phyloP scores from a whole-genome alignment of 2,113 vertebrate species.

The Arothron firmamentum region DNA sequence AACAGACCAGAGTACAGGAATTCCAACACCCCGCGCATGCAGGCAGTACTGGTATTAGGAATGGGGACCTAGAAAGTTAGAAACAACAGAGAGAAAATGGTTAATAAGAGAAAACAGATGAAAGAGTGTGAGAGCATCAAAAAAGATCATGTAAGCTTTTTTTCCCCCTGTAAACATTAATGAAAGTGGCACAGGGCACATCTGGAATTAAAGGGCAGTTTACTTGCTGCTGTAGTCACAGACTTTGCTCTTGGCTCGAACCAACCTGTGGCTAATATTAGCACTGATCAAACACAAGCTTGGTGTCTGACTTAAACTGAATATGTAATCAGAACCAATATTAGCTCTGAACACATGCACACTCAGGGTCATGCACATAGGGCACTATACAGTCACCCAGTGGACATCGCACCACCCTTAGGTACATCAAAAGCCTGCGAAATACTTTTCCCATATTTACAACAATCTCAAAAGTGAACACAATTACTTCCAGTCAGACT shows the following conservation, averaged over 20 bases:
- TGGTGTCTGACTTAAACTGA: no score
- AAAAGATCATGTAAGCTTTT: background rate
- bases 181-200: constrained; percentile 17
- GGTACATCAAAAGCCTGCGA: no score
- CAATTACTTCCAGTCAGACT: background rate
- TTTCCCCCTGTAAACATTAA: background rate
- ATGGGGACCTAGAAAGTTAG: constrained; percentile 77
- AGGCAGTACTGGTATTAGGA: constrained; percentile 79
- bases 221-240: constrained; percentile 16
- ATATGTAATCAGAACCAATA: background rate
- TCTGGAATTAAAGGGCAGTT: constrained; percentile 13
- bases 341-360: no score
- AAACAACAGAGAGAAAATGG: background rate
- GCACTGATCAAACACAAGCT: no score
- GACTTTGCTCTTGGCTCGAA: constrained; percentile 55
- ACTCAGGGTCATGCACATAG: no score
- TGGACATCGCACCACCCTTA: no score
- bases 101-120: background rate
- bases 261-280: constrained; percentile 36
- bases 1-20: constrained; percentile 85
- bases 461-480: no score
- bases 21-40: constrained; percentile 82
- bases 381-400: no score
- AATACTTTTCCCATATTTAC: no score
- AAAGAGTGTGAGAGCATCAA: background rate